phyloP scores from a whole-genome alignment of 92 coral and sea anemone genomes.

The Actinernus sp. region DNA sequence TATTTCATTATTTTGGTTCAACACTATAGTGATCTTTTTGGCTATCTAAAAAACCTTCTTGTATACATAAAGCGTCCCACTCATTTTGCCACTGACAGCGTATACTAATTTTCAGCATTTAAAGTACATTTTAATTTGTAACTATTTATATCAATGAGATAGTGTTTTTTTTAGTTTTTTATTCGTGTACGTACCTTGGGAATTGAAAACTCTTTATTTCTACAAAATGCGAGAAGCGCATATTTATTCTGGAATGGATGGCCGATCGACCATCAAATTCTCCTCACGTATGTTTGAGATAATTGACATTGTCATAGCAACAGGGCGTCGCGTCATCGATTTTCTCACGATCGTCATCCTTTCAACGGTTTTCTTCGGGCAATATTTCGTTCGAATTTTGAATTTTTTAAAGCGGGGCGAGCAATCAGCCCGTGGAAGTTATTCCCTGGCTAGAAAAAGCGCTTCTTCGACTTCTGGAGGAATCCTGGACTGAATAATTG shows the following conservation, averaged over 20 bases:
- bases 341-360: conserved; percentile 94
- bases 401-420: conserved; percentile 96
- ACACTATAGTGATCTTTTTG: too few species aligned
- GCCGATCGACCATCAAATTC: conserved; percentile 77
- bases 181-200: too few species aligned
- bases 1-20: too few species aligned
- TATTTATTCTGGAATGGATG: conserved; percentile 6
- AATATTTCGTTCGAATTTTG: conserved; percentile 99
- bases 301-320: conserved; percentile 93
- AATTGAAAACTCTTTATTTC: too few species aligned
- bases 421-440: conserved; percentile 80
- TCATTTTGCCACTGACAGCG: too few species aligned
- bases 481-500: conserved; percentile 84
- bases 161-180: too few species aligned
- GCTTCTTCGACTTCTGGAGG: conserved; percentile 66
- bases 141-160: too few species aligned
- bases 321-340: conserved; percentile 99
- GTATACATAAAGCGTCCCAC: too few species aligned
- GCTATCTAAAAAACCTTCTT: too few species aligned
- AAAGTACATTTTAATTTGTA: too few species aligned
- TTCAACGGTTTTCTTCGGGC: conserved; percentile 98
- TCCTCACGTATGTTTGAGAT: conserved; percentile 58
- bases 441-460: conserved; percentile 50
- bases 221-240: too few species aligned
- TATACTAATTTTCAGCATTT: too few species aligned